Conservation (phyloP, 2,888 invertebrate genomes). For the Drosophila melanocephala region DNA sequence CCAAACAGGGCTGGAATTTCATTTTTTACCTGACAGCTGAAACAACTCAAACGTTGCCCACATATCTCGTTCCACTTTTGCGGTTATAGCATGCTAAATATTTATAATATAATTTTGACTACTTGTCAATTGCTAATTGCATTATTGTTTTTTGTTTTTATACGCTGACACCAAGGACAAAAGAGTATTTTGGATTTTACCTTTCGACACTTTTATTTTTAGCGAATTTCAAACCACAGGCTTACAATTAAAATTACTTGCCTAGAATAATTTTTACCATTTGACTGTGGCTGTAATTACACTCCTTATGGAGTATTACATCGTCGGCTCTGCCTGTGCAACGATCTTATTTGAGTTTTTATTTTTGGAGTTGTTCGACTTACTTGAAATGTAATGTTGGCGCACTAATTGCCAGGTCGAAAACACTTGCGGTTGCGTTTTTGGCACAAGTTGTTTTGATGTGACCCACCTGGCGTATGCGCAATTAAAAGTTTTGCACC, state of each 20-base stretch:
- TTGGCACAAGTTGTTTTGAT: constrained; percentile 25
- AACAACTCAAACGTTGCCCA: constrained; percentile 40
- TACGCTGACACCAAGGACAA: not conserved
- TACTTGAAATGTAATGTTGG: constrained; percentile 7
- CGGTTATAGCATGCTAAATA: constrained; percentile 8
- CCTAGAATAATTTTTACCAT: not conserved
- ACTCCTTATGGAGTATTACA: not conserved
- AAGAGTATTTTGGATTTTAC: not conserved
- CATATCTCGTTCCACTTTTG: constrained; percentile 11
- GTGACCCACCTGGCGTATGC: constrained; percentile 64
- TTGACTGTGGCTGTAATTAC: not conserved
- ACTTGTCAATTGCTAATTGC: constrained; percentile 64
- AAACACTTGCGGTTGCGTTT: constrained; percentile 17
- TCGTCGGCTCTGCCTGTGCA: not conserved
- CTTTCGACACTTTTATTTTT: not conserved
- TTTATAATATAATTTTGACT: constrained; percentile 47
- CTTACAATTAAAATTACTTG: not conserved
- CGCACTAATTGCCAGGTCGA: constrained; percentile 43
- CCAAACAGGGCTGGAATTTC: constrained; percentile 65
- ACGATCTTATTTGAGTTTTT: not conserved
- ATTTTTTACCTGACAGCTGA: constrained; percentile 68
- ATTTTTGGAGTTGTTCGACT: constrained; percentile 1
- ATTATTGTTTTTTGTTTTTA: not conserved
- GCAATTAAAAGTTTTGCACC: constrained; percentile 70
- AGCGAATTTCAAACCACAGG: not conserved